Evolutionary conservation across 2,888 invertebrate species (phyloP).

Genomic region (Cremastinae sp.): DNA sequence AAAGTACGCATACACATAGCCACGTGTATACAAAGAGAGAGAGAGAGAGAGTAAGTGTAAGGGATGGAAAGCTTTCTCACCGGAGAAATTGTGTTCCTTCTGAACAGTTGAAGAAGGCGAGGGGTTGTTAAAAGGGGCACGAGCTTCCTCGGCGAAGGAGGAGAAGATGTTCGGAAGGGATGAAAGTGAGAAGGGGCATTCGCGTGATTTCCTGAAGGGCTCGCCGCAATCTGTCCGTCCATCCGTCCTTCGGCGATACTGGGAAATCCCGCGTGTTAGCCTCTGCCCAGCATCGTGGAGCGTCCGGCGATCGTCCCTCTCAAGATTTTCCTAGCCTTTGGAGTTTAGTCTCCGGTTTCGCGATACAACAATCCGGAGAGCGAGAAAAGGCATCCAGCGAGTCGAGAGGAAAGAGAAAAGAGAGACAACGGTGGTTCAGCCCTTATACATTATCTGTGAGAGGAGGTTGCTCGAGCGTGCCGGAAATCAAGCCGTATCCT

Average conservation of each 20-base stretch:
- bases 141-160: constrained; percentile 15
- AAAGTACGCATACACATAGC: constrained; percentile 70
- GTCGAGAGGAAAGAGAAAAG: not conserved
- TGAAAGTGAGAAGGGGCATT: constrained; percentile 48
- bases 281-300: constrained; percentile 53
- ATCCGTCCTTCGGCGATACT: constrained; percentile 64
- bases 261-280: constrained; percentile 33
- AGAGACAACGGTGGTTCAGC: constrained; percentile 55
- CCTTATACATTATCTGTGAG: constrained; percentile 72
- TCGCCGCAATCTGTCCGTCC: constrained; percentile 78
- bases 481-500: constrained; percentile 77
- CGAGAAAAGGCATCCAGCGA: not conserved
- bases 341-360: constrained; percentile 72
- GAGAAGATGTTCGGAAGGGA: constrained; percentile 40
- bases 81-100: constrained; percentile 13
- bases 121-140: constrained; percentile 51
- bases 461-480: constrained; percentile 67
- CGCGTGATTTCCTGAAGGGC: constrained; percentile 71
- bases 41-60: constrained; percentile 36
- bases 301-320: constrained; percentile 19
- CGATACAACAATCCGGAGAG: constrained; percentile 64
- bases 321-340: constrained; percentile 69
- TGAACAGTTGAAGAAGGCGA: constrained; percentile 15
- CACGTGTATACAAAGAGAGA: constrained; percentile 25
- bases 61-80: constrained; percentile 38